Conservation (phyloP, 2,888 invertebrate species). For the Aleiodes leptofemur region DNA sequence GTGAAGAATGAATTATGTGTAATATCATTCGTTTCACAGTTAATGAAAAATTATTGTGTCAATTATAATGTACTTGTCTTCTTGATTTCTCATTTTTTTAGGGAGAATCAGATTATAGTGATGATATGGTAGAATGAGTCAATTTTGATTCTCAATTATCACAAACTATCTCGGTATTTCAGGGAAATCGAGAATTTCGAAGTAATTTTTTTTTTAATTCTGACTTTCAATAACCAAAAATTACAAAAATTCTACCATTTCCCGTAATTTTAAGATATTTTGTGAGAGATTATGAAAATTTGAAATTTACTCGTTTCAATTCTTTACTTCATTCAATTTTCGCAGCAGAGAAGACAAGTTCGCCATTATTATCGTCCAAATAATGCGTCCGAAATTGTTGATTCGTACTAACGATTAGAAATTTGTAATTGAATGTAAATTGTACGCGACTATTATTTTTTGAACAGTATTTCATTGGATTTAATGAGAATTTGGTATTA, state of each 20-base stretch:
- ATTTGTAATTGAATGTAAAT: constrained; percentile 15
- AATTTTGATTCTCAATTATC: not conserved
- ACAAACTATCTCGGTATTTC: not conserved
- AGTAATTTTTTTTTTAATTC: not conserved
- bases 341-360: not conserved
- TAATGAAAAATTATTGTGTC: constrained; percentile 1
- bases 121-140: not conserved
- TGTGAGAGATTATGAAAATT: too few species aligned
- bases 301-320: too few species aligned
- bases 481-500: constrained; percentile 17
- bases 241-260: too few species aligned
- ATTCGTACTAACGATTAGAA: not conserved
- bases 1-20: constrained; percentile 55
- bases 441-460: constrained; percentile 6
- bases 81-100: not conserved
- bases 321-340: too few species aligned
- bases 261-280: too few species aligned
- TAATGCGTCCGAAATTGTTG: constrained; percentile 5
- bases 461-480: constrained; percentile 27
- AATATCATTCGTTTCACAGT: not conserved
- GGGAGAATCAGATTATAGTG: not conserved
- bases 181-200: not conserved
- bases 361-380: constrained; percentile 13
- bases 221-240: not conserved
- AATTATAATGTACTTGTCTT: constrained; percentile 12